A percentile compares a stretch with the other conserved stretches of the same genome.
phyloP scores from a whole-genome alignment of 2,888 invertebrate genomes.

The Tanaodytes sp. region DNA sequence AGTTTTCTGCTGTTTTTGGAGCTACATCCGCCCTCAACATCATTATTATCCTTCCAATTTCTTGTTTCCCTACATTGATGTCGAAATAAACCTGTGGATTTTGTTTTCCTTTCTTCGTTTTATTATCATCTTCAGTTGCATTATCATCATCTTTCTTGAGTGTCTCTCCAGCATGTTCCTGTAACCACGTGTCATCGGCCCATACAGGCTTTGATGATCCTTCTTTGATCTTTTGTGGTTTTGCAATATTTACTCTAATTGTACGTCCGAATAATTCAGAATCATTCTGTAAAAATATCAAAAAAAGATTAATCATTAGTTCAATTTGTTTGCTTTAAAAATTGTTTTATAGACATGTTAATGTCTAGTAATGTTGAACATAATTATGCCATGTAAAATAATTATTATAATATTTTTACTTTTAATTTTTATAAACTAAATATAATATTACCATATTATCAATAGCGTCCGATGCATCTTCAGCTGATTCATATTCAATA shows the following conservation, averaged over 20 bases:
- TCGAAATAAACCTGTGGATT: conserved; percentile 98
- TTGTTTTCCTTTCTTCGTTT: conserved; percentile 74
- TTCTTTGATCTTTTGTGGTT: conserved; percentile 96
- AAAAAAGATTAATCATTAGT: too few relatives aligned
- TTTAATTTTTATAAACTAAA: too few relatives aligned
- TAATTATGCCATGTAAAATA: too few relatives aligned
- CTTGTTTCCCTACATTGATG: conserved; percentile 90
- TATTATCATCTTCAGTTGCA: conserved; percentile 55
- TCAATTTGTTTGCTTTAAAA: too few relatives aligned
- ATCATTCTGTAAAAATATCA: conserved; percentile 87
- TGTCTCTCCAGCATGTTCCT: conserved; percentile 96
- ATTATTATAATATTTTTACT: too few relatives aligned
- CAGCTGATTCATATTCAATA: conserved; percentile 96
- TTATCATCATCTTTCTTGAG: conserved; percentile 66
- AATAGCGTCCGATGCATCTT: conserved; percentile 98
- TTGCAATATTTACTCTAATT: conserved; percentile 95
- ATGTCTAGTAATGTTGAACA: too few relatives aligned
- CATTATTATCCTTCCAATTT: conserved; percentile 92
- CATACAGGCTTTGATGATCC: conserved; percentile 96
- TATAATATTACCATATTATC: conserved; percentile 99
- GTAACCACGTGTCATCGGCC: conserved; percentile 99
- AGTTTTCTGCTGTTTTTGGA: conserved; percentile 96
- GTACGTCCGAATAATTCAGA: conserved; percentile 97
- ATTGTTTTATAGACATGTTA: too few relatives aligned
- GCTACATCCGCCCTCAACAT: conserved; percentile 93